A percentile compares a stretch with the other conserved stretches of the same genome.
These are phyloP conservation scores for Altica lythri DNA, from an alignment of 2,888 invertebrate species.

Conservation along the genomic window DNA sequence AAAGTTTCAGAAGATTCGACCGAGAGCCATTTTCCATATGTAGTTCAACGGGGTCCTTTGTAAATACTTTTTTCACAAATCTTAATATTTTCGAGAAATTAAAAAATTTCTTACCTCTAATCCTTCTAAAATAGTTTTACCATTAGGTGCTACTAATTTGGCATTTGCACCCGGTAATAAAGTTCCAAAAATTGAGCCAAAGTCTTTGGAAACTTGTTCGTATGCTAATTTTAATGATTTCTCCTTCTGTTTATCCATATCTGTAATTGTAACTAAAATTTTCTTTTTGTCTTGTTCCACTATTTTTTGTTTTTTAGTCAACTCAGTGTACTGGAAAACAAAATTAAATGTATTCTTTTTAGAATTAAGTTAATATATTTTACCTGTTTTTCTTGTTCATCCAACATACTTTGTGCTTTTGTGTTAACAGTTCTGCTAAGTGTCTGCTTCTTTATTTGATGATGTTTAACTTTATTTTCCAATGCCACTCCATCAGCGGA, in stretches of 20 bases:
- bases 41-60: too few relatives aligned
- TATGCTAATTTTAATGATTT: conserved; percentile 80
- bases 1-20: too few relatives aligned
- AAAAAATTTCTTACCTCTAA: conserved; percentile 68
- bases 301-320: conserved; percentile 67
- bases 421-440: conserved; percentile 77
- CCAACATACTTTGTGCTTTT: conserved; percentile 83
- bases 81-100: not conserved
- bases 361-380: too few relatives aligned
- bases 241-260: conserved; percentile 91
- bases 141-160: conserved; percentile 77
- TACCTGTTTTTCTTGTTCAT: conserved; percentile 84
- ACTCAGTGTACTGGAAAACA: conserved; percentile 64
- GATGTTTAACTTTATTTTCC: conserved; percentile 60
- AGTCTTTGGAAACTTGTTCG: conserved; percentile 87
- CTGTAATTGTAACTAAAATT: conserved; percentile 77
- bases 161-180: conserved; percentile 91
- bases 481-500: conserved; percentile 57
- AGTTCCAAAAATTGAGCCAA: conserved; percentile 91
- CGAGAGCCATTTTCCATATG: too few relatives aligned
- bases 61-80: too few relatives aligned
- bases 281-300: conserved; percentile 76
- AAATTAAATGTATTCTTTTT: too few relatives aligned
- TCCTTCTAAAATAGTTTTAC: conserved; percentile 78
- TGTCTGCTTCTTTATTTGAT: conserved; percentile 67